Evolutionary conservation across 2,888 invertebrate species (phyloP), one percentile per base, ranked within the genome.

Genomic region (Caenorhabditis sp.): DNA sequence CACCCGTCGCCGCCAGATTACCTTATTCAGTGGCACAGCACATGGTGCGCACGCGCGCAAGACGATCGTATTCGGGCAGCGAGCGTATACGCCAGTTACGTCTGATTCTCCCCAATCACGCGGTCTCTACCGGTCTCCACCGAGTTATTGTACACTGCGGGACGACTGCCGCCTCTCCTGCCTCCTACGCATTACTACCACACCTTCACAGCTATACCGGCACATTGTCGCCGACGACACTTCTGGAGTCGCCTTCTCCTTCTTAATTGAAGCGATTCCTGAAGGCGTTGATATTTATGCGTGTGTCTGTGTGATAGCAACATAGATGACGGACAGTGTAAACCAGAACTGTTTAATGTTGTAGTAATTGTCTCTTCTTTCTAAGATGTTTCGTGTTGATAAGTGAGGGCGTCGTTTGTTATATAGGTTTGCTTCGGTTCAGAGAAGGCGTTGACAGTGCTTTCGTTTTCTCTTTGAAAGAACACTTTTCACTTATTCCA

Each of bases 281-380:
- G 50, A 76, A 76, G 67, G 61, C 76, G 65, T 76, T 51, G 56
- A 28, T 13, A 22, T 24, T 11, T 55, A 40, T 13, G 40, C 40
- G 13, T 53, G 61, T 51, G 37, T 18, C 5, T 20, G 37, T 32
- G 47, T 32, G 15, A 18, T 6, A 58, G 44, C 44, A 44, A 55
- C 37, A 22, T 20, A 28, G 35, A 20, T 58, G 64, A 51, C 35
- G 32, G 50, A 26, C 44, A 9, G 65, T 60, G 74, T 74, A 65
- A 74, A 72, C 72, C 65, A 74, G 74, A 74, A 74, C 74, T 74
- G 65, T 74, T 74, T 74, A 74, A 74, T 74, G 64, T 74, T 74
- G 72, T 47, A 62, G 74, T 76, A 50, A 44, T 67, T 76, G 76
- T 55, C 67, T 74, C 60, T 22, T 15, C 22, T 22, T 37, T 37